Conservation (phyloP, 2,888 invertebrate genomes). For the Synanthedon myopaeformis region DNA sequence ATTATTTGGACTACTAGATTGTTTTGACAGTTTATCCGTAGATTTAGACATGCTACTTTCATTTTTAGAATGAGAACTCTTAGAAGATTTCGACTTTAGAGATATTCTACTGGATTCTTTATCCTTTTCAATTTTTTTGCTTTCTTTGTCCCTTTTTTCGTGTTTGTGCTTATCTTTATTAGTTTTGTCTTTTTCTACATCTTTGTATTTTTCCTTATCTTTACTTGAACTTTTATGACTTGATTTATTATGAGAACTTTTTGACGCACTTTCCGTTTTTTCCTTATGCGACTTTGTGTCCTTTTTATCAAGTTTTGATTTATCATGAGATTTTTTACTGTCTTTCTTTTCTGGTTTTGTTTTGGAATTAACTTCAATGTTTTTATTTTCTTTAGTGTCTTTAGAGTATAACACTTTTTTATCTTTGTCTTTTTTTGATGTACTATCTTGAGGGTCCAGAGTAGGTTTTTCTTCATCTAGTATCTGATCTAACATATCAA, state of each 20-base stretch:
- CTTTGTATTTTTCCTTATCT: conserved; percentile 33
- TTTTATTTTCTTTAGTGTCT: conserved; percentile 4
- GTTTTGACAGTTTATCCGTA: conserved; percentile 16
- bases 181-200: conserved; percentile 24
- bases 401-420: conserved; percentile 10
- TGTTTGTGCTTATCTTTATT: conserved; percentile 12
- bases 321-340: conserved; percentile 20
- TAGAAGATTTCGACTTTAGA: conserved; percentile 22
- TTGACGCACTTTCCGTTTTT: conserved; percentile 23
- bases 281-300: conserved; percentile 19
- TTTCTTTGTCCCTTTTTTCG: conserved; percentile 7
- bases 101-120: conserved; percentile 10
- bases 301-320: conserved; percentile 24
- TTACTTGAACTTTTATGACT: conserved; percentile 42
- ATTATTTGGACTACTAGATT: conserved; percentile 25
- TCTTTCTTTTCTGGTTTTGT: conserved; percentile 15
- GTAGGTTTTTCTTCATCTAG: conserved; percentile 52
- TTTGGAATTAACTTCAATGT: not conserved
- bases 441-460: conserved; percentile 11
- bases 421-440: conserved; percentile 10
- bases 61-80: conserved; percentile 18
- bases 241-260: conserved; percentile 31
- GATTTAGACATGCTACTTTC: conserved; percentile 21
- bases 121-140: conserved; percentile 25
- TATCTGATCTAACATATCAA: conserved; percentile 65